Conservation (phyloP, 2,113 vertebrate species). For the Pseudorhombus dupliciocellatus region DNA sequence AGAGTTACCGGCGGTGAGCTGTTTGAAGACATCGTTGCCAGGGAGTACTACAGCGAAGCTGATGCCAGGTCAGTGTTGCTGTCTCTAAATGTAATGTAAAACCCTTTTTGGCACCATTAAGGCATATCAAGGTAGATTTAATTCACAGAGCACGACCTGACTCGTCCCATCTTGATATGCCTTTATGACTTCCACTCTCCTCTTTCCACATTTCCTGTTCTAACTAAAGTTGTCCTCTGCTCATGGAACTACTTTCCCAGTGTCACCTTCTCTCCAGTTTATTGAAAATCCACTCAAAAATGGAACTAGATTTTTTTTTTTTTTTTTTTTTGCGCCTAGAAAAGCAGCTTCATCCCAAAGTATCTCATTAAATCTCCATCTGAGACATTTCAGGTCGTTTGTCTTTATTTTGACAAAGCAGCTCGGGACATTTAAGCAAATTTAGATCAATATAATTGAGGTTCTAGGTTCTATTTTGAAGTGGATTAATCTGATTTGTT, state of each 20-base stretch:
- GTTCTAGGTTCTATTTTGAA: conserved; percentile 27
- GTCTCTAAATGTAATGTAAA: background rate
- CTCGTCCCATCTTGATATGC: conserved; percentile 27
- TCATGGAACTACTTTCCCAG: background rate
- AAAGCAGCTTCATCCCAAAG: background rate
- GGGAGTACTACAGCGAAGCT: conserved; percentile 94
- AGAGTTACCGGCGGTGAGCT: conserved; percentile 93
- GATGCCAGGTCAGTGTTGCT: conserved; percentile 89
- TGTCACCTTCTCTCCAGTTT: background rate
- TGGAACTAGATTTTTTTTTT: background rate
- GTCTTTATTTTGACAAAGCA: background rate
- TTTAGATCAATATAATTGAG: background rate
- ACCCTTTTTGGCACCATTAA: conserved; percentile 16
- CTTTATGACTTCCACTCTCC: conserved; percentile 13
- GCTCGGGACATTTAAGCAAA: background rate
- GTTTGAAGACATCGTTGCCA: conserved; percentile 93
- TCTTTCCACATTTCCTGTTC: background rate
- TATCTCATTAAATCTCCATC: background rate
- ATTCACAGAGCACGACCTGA: no score
- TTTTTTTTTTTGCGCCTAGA: no score
- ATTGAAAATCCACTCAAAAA: conserved; percentile 24
- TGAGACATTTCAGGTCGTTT: background rate
- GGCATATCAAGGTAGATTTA: conserved; percentile 3
- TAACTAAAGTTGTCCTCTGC: background rate
- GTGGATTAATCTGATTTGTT: conserved; percentile 31